Base-by-base conservation (phyloP, 2,888 invertebrate genomes). In the Ligdia adustata region DNA sequence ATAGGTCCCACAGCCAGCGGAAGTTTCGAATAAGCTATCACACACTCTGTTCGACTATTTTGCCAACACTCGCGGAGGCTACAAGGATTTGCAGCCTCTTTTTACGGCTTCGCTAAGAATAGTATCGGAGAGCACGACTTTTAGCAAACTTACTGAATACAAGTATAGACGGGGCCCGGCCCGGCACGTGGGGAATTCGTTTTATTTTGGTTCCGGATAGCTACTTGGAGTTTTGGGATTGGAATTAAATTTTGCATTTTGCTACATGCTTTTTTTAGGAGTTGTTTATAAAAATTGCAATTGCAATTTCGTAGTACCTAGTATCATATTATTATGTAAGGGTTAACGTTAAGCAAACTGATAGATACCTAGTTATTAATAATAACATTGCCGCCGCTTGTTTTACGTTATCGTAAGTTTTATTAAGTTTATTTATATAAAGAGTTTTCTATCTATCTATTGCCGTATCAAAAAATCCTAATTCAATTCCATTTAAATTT, bases 21-120 rank as follows among this genome's bases (percentile, higher is more conserved):
- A 83, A 84, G 73, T 85, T 84, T 77, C 75, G 58, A 60, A 78
- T 75, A 78, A 84, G 77, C 81, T 79, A 81, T 84, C 81, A 74
- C 78, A 79, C 67, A 72, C 74, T 78, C 69, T 61, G 70, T 66
- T 72, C 75, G 69, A 77, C 81, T 83, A 81, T 80, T 82, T 75
- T 65, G 74, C 75, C 72, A 72, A 81, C 77, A 77, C 75, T 71
- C 71, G 24, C 13, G 65, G 53, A 68, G 69, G 68, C 68, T 76
- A 67, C 71, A 66, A 73, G 81, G 80, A 82, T 83, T 81, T 82
- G 75, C 75, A 72, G 78, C 69, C 73, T 77, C 79, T 82, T 84
- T 81, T 83, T 83, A 81, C 73, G 63, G 53, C 57, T 60, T 63
- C 60, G 64, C 72, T 72, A 68, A 75, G 65, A 79, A 79, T 75